A percentile compares a stretch with the other conserved stretches of the same genome.
Conservation (phyloP, 2,797 vertebrate species). For the Pangasius larnaudii region DNA sequence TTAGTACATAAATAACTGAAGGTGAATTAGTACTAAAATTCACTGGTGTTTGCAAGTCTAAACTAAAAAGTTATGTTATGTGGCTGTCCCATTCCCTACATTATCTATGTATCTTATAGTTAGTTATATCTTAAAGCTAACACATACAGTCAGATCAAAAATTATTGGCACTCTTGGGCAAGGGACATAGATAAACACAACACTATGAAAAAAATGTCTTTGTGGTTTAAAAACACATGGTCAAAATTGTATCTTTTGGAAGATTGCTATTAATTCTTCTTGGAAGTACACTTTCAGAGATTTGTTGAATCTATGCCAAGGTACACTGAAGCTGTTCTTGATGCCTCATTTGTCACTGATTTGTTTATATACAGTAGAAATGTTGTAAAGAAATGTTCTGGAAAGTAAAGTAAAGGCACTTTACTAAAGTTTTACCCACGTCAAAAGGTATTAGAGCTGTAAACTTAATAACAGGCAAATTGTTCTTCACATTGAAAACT, state of each 20-base stretch:
- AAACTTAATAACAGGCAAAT: conserved; percentile 8
- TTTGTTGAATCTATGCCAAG: not conserved
- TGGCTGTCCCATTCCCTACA: not conserved
- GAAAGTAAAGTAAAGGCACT: conserved; percentile 1
- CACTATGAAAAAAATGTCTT: not conserved
- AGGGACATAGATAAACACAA: not conserved
- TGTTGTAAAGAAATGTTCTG: not conserved
- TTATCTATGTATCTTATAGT: not conserved
- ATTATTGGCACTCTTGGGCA: not conserved
- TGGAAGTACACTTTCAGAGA: not conserved
- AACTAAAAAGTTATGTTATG: not conserved
- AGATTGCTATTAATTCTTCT: too few species aligned
- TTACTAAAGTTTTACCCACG: not conserved
- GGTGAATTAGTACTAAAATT: not conserved
- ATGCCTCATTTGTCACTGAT: not conserved
- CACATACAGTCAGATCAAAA: not conserved
- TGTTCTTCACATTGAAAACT: not conserved
- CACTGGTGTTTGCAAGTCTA: not conserved
- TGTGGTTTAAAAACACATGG: not conserved
- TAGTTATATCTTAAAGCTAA: not conserved
- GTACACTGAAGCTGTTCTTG: not conserved
- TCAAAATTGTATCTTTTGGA: not conserved
- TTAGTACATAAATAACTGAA: not conserved
- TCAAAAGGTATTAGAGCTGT: not conserved
- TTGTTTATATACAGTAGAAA: not conserved